Evolutionary conservation across 2,888 invertebrate genomes (phyloP).

Genomic region (Dinocampus coccinellae): DNA sequence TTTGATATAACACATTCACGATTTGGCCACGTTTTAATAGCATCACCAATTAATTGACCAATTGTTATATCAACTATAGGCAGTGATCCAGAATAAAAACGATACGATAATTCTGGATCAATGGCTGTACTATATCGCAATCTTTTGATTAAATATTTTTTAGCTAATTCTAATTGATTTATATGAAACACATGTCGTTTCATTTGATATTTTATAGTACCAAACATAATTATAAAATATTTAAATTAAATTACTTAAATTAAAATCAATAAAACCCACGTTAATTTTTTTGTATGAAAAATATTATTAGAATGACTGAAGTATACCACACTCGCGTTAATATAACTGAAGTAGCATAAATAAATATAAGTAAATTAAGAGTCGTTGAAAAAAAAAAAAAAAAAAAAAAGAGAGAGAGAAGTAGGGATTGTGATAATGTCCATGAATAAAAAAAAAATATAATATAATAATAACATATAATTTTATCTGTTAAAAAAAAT

Average conservation of each 20-base stretch:
- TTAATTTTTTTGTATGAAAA: background rate
- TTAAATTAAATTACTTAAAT: too few species aligned
- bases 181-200: background rate
- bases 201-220: background rate
- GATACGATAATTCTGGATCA: conserved; percentile 62
- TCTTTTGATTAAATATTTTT: background rate
- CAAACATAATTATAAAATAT: background rate
- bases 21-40: conserved; percentile 72
- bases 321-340: background rate
- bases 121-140: background rate
- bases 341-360: background rate
- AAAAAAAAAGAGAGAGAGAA: too few species aligned
- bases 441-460: background rate
- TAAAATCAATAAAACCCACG: too few species aligned
- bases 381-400: too few species aligned
- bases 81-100: conserved; percentile 70
- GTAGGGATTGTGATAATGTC: background rate
- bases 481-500: too few species aligned
- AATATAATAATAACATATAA: too few species aligned
- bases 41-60: conserved; percentile 73
- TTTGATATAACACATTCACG: conserved; percentile 74
- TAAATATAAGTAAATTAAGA: background rate
- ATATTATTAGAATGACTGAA: background rate
- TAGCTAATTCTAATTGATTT: background rate
- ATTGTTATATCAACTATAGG: conserved; percentile 73